Conservation (phyloP, 2,113 vertebrate species). For the Notarius lentiginosus region DNA sequence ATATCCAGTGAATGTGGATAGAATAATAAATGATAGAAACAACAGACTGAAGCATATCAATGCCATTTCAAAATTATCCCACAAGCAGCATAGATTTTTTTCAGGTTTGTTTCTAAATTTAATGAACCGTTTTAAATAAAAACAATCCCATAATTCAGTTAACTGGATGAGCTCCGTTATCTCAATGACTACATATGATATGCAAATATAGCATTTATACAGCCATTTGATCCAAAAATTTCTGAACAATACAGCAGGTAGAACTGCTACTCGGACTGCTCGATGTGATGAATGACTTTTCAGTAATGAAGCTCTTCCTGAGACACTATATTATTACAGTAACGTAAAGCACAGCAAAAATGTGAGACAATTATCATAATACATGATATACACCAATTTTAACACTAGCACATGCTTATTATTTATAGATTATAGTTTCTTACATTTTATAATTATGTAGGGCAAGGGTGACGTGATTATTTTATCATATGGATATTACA, state of each 20-base stretch:
- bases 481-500: neutral
- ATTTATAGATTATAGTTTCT: neutral
- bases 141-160: neutral
- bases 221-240: neutral
- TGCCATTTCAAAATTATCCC: neutral
- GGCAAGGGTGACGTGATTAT: neutral
- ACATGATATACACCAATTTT: neutral
- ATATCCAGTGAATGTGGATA: too few relatives aligned
- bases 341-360: neutral
- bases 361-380: neutral
- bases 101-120: too few relatives aligned
- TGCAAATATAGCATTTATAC: neutral
- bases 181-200: neutral
- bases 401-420: neutral
- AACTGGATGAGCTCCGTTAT: neutral
- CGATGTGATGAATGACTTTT: neutral
- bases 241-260: neutral
- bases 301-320: neutral
- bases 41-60: neutral
- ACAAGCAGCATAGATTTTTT: neutral
- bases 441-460: neutral
- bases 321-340: neutral
- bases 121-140: neutral
- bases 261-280: neutral
- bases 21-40: neutral